Evolutionary conservation across 2,797 vertebrate genomes (phyloP).

Genomic region (Rhinophrynus dorsalis): DNA sequence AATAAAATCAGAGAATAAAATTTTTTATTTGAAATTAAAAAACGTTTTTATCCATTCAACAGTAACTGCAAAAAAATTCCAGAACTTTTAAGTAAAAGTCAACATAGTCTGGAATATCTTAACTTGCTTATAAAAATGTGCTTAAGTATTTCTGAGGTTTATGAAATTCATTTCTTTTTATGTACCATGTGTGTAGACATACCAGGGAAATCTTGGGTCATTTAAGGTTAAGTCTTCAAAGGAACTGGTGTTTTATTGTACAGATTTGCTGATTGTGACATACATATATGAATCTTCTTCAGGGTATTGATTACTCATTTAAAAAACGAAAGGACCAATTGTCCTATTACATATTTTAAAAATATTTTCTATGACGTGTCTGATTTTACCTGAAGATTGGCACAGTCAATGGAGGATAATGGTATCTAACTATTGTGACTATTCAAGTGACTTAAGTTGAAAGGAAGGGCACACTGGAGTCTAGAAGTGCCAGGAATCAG

Average conservation of each 20-base stretch:
- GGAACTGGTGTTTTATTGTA: constrained; percentile 25
- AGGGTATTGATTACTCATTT: not conserved
- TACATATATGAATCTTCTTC: not conserved
- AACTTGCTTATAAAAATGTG: constrained; percentile 44
- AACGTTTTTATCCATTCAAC: constrained; percentile 12
- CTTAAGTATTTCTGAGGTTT: constrained; percentile 41
- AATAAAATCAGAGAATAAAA: too few species aligned
- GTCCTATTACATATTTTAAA: too few species aligned
- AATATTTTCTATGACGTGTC: too few species aligned
- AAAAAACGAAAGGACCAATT: not conserved
- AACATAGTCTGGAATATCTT: constrained; percentile 40
- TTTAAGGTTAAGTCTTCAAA: constrained; percentile 31
- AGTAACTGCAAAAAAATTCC: constrained; percentile 28
- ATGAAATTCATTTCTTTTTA: constrained; percentile 48
- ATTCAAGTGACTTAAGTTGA: too few species aligned
- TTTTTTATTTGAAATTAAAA: too few species aligned
- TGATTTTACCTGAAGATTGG: not conserved
- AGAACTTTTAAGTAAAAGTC: constrained; percentile 26
- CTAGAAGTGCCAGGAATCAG: too few species aligned
- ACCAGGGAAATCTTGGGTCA: constrained; percentile 37
- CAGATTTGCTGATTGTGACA: constrained; percentile 18
- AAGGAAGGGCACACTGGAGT: too few species aligned
- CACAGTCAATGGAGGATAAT: not conserved
- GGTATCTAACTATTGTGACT: not conserved
- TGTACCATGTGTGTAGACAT: constrained; percentile 47